phyloP scores from a whole-genome alignment of 92 coral and sea anemone species.

The Actinernus sp. region DNA sequence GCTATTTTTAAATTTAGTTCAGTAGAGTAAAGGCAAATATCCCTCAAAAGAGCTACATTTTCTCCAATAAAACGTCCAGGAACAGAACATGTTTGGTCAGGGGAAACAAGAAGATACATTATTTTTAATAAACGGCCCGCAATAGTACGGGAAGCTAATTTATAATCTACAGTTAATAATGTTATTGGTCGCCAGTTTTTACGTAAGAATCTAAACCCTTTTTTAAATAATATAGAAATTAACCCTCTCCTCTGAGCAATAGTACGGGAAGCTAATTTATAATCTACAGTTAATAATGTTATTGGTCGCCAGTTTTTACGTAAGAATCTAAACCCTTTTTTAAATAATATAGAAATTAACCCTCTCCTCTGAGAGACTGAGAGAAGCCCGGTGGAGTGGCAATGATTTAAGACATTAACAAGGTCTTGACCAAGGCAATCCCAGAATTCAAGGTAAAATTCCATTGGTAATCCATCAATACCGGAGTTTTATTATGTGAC shows the following conservation, averaged over 20 bases:
- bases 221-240: neutral
- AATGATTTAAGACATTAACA: constrained; percentile 29
- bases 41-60: constrained; percentile 33
- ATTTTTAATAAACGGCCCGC: constrained; percentile 32
- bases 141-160: constrained; percentile 36
- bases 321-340: constrained; percentile 36
- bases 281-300: constrained; percentile 47
- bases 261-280: constrained; percentile 33
- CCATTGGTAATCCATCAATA: constrained; percentile 67
- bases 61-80: constrained; percentile 55
- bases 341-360: constrained; percentile 32
- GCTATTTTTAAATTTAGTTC: neutral
- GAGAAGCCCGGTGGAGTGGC: neutral
- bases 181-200: constrained; percentile 57
- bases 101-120: constrained; percentile 1
- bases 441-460: constrained; percentile 64
- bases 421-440: constrained; percentile 37
- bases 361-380: constrained; percentile 31
- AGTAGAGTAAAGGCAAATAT: constrained; percentile 9
- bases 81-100: constrained; percentile 60
- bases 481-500: constrained; percentile 41
- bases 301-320: constrained; percentile 71
- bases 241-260: neutral
- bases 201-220: no score
- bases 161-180: constrained; percentile 37